Conservation (phyloP, 1,140 invertebrate genomes). For the Lasioglossum albipes region DNA sequence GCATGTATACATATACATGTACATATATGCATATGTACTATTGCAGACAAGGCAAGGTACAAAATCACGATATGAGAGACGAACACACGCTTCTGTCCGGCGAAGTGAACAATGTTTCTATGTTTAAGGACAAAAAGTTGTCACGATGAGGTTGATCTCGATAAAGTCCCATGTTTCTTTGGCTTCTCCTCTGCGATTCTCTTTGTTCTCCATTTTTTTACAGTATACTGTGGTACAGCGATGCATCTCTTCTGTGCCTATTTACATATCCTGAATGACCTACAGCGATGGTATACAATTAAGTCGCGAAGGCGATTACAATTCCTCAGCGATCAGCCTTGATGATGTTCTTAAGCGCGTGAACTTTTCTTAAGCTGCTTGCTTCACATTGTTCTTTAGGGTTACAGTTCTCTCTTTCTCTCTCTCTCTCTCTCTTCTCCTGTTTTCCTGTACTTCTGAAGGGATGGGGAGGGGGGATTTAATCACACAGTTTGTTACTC, state of each 20-base stretch:
- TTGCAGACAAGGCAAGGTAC: slow-evolving; percentile 31
- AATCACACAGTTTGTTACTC: slow-evolving; percentile 47
- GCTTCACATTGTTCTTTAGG: slow-evolving; percentile 21
- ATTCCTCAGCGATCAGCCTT: slow-evolving; percentile 57
- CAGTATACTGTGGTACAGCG: slow-evolving; percentile 26
- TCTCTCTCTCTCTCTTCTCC: neutral
- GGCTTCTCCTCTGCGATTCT: slow-evolving; percentile 18
- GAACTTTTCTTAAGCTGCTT: slow-evolving; percentile 26
- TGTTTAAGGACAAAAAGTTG: slow-evolving; percentile 21
- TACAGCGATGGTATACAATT: slow-evolving; percentile 45
- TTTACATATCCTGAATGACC: slow-evolving; percentile 47
- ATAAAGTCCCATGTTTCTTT: slow-evolving; percentile 22
- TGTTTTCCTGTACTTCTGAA: slow-evolving; percentile 16
- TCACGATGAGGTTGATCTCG: slow-evolving; percentile 26
- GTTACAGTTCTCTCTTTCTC: slow-evolving; percentile 6
- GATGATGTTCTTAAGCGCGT: slow-evolving; percentile 42
- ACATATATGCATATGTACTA: slow-evolving; percentile 24
- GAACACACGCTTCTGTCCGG: slow-evolving; percentile 17
- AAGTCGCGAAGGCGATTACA: slow-evolving; percentile 50
- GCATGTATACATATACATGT: slow-evolving; percentile 26
- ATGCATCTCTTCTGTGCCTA: slow-evolving; percentile 32
- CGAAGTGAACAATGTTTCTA: slow-evolving; percentile 29
- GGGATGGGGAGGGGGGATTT: slow-evolving; percentile 18
- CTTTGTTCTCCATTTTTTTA: slow-evolving; percentile 10
- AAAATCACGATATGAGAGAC: slow-evolving; percentile 43